Conservation (phyloP, 2,113 vertebrate species). For the Acanthisitta chloris region DNA sequence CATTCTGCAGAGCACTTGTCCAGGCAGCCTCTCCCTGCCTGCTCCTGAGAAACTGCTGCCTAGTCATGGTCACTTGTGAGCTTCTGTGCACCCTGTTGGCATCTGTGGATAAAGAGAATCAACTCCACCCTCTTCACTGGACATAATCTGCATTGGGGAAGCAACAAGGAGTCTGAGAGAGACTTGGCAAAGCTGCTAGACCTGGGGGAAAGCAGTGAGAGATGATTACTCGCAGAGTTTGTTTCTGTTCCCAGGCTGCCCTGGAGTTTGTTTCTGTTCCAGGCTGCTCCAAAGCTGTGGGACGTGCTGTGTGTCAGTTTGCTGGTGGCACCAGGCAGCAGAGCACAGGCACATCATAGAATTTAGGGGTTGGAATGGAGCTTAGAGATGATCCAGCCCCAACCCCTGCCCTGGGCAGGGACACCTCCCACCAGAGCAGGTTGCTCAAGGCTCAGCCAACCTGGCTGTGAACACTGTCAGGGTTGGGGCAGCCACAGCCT, state of each 20-base stretch:
- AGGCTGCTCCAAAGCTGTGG: background rate
- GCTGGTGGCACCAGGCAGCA: background rate
- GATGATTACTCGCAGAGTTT: constrained; percentile 2
- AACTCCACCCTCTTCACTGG: background rate
- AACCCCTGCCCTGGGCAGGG: too few species aligned
- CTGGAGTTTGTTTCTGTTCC: constrained; percentile 1
- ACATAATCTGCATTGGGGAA: background rate
- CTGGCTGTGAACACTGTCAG: too few species aligned
- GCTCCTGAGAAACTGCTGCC: background rate
- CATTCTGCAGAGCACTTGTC: background rate
- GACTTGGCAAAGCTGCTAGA: background rate
- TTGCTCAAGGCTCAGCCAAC: too few species aligned
- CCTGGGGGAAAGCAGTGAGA: background rate
- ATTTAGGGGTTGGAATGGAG: too few species aligned
- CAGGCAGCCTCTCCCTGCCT: background rate
- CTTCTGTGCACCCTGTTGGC: background rate
- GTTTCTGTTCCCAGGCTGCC: constrained; percentile 27
- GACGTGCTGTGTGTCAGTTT: background rate
- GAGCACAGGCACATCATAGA: background rate
- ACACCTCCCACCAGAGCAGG: too few species aligned
- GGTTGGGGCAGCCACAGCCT: too few species aligned
- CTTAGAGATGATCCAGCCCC: too few species aligned
- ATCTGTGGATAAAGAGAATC: background rate
- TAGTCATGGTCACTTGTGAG: background rate
- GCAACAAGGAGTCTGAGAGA: background rate